phyloP scores from a whole-genome alignment of 2,888 invertebrate species.

The Cheilosia soror region DNA sequence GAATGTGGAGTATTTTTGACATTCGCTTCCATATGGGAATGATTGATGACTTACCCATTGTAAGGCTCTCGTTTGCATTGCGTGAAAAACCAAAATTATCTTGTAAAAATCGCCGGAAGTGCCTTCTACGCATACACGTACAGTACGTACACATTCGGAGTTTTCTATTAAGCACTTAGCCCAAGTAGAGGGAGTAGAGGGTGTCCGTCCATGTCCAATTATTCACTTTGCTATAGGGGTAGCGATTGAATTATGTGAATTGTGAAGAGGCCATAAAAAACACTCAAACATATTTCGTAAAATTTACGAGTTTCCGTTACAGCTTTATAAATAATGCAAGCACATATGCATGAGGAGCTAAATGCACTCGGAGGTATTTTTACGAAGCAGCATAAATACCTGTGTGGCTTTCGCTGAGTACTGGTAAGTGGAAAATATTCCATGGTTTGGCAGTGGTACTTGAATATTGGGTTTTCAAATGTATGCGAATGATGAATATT shows the following conservation, averaged over 20 bases:
- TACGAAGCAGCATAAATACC: neutral
- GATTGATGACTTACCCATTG: constrained; percentile 55
- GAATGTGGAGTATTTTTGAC: constrained; percentile 10
- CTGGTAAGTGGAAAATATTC: neutral
- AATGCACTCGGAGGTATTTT: constrained; percentile 2
- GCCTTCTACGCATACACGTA: neutral
- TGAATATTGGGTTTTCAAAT: too few species aligned
- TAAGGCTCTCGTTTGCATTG: constrained; percentile 13
- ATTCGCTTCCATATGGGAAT: constrained; percentile 44
- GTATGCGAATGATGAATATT: too few species aligned
- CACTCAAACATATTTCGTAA: constrained; percentile 32
- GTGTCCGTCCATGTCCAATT: too few species aligned
- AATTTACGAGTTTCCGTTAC: constrained; percentile 41
- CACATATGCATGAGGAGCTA: neutral
- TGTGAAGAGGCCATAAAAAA: constrained; percentile 25
- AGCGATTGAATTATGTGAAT: constrained; percentile 10
- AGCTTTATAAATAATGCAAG: constrained; percentile 23
- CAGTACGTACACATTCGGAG: neutral
- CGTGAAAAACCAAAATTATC: constrained; percentile 13
- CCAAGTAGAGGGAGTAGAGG: too few species aligned
- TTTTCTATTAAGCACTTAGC: too few species aligned
- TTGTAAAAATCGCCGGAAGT: constrained; percentile 12
- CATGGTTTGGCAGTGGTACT: too few species aligned
- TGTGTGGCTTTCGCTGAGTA: neutral
- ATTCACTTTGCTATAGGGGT: constrained; percentile 16